These are phyloP conservation scores for Chrysocyon brachyurus DNA, from an alignment of 2,797 vertebrate genomes.

Conservation along the genomic window DNA sequence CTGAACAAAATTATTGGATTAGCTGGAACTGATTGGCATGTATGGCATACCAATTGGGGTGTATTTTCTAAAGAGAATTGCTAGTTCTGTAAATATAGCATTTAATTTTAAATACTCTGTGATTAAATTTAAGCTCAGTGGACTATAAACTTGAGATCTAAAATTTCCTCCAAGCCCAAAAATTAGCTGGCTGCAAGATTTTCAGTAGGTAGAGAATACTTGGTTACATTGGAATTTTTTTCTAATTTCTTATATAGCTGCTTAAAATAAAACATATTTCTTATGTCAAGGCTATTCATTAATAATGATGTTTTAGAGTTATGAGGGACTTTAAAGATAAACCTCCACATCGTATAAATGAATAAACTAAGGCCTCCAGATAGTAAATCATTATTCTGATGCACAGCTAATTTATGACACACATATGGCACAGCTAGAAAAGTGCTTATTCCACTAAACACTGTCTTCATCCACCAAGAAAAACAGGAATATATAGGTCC, in stretches of 20 bases:
- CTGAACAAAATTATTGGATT: conserved; percentile 2
- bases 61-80: conserved; percentile 69
- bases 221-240: background rate
- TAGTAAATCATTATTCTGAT: conserved; percentile 35
- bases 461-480: background rate
- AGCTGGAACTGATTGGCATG: background rate
- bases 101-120: conserved; percentile 68
- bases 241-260: conserved; percentile 22
- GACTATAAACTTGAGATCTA: conserved; percentile 62
- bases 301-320: background rate
- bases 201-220: background rate
- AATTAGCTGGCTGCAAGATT: conserved; percentile 14
- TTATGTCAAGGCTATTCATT: background rate
- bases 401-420: background rate
- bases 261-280: conserved; percentile 54
- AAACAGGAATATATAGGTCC: background rate
- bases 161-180: conserved; percentile 2
- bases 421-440: background rate
- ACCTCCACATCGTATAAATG: background rate
- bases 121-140: conserved; percentile 72
- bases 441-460: background rate
- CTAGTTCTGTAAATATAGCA: conserved; percentile 63
- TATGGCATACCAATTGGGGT: background rate
- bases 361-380: background rate
- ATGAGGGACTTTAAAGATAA: background rate